Base-by-base conservation (phyloP, 2,113 vertebrate genomes). In the cattle (Bos taurus) region DNA sequence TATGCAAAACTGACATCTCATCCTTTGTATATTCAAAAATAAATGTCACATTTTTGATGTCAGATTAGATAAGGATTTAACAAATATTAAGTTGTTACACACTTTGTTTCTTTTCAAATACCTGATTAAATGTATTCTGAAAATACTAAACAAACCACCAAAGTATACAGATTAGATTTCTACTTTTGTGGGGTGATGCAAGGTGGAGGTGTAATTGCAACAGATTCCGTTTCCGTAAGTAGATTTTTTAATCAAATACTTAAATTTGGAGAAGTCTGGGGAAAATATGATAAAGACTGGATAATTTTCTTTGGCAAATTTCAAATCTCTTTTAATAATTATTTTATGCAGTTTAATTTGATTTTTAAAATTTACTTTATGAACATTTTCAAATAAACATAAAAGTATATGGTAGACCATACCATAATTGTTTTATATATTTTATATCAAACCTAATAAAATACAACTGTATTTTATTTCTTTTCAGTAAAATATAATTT, bases 1-100 rank as follows among this genome's bases (percentile, higher is more conserved):
- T 95, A 94, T 94, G 93, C 36, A 97, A 95, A 94, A 94, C 4
- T 93, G 92, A 92, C 74, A 97, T 87, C 74, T 95, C 33, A 77
- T 95, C 10, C 26, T 94, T 94, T 88, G 33, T 93, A 17, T 16
- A 62, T 93, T 96, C 80, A 95, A 85, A 94, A 87, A 54, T 60
- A 80, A 93, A 96, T 91, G 86, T 94, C 40, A 67, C 19, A 88
- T 74, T 67, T 80, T 92, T 89, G 2, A 48, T 86, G 74, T 88
- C 28, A 71, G 78, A 93, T 83, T 64, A 91, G 62, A 33, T 90
- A 48, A 90, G 23, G 54, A 40, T 93, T 89, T 88, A 81, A 43
- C 26, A 71, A 95, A 7, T n/a, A 90, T 93, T 82, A 60, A 40
- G 6, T 60, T 90, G 3, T 50, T 46, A 26, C 16, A 30, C 5